Evolutionary conservation across 2,113 vertebrate species (phyloP).

Genomic region (Tichodroma muraria): DNA sequence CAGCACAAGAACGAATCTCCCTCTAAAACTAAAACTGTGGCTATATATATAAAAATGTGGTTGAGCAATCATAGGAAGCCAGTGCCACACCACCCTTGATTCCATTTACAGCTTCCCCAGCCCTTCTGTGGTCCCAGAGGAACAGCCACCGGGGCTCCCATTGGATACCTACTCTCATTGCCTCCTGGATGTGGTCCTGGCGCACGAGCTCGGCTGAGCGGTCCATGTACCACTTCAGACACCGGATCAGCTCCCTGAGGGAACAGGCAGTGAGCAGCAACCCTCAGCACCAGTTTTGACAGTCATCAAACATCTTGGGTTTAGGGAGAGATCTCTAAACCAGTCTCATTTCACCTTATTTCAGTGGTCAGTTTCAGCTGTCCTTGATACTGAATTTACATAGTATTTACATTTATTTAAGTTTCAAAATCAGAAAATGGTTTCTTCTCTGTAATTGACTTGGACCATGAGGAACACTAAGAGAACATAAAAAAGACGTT

Average conservation of each 20-base stretch:
- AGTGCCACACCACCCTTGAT: neutral
- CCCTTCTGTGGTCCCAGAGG: neutral
- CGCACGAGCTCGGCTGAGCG: conserved; percentile 91
- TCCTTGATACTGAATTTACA: neutral
- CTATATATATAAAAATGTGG: no score
- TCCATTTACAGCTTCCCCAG: neutral
- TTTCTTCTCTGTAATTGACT: neutral
- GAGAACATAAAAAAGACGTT: neutral
- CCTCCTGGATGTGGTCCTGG: conserved; percentile 97
- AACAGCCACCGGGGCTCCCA: neutral
- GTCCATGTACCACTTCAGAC: conserved; percentile 98
- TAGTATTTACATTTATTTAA: neutral
- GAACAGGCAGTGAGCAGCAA: neutral
- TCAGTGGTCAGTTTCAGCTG: neutral
- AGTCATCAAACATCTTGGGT: neutral
- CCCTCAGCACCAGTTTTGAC: neutral
- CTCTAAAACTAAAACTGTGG: neutral
- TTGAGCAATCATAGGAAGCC: neutral
- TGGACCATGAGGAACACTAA: neutral
- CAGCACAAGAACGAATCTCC: neutral
- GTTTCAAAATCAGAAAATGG: neutral
- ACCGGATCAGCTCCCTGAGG: conserved; percentile 91
- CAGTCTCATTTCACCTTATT: neutral
- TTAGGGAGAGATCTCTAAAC: neutral
- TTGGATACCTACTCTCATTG: conserved; percentile 83